Evolutionary conservation across 1,140 invertebrate species (phyloP).

Genomic region (Plodia interpunctella): DNA sequence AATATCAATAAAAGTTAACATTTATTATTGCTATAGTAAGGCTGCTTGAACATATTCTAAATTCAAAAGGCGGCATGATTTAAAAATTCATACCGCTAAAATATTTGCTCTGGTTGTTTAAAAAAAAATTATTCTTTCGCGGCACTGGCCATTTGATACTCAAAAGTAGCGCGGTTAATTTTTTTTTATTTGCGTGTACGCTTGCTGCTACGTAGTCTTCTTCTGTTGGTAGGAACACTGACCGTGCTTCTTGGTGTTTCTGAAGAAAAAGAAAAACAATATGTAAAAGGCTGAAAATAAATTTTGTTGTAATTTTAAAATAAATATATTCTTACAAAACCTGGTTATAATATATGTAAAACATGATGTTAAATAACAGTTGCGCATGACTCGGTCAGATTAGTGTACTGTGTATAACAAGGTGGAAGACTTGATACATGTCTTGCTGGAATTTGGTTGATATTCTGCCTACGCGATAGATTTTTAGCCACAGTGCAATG

Average conservation of each 20-base stretch:
- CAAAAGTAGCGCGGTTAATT: background rate
- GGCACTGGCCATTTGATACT: background rate
- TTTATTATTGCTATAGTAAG: background rate
- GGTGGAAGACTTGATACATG: too few relatives aligned
- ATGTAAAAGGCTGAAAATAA: too few relatives aligned
- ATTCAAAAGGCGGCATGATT: background rate
- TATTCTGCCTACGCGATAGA: too few relatives aligned
- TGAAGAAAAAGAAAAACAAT: slow-evolving; percentile 20
- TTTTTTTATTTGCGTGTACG: slow-evolving; percentile 34
- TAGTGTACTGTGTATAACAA: too few relatives aligned
- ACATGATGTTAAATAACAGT: too few relatives aligned
- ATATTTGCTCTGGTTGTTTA: background rate
- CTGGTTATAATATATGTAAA: too few relatives aligned
- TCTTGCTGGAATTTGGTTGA: too few relatives aligned
- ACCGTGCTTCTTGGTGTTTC: slow-evolving; percentile 30
- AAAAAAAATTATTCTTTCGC: background rate
- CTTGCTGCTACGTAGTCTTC: slow-evolving; percentile 48
- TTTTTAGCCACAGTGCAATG: too few relatives aligned
- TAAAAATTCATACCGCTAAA: background rate
- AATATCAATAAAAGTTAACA: background rate
- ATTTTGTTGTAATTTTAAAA: too few relatives aligned
- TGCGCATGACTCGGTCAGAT: too few relatives aligned
- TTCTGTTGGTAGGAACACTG: slow-evolving; percentile 32
- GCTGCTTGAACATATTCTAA: background rate
- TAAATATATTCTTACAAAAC: too few relatives aligned